Base-by-base conservation (phyloP, 2,888 invertebrate species). In the Drepana falcataria region DNA sequence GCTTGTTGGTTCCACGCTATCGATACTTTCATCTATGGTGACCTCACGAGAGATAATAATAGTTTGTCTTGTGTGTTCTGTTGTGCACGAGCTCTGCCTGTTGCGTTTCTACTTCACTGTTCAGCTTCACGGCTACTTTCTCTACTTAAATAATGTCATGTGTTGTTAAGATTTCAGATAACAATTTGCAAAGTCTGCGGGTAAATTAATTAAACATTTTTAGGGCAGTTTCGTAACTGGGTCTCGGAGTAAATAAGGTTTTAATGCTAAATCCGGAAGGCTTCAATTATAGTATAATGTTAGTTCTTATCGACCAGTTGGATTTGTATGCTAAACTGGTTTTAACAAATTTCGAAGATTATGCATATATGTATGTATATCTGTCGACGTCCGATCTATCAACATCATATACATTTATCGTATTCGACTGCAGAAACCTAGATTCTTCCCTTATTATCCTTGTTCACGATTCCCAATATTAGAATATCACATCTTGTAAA, bases 1-100 rank as follows among this genome's bases (percentile, higher is more conserved):
- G 63, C 57, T 64, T 60, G 66, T 67, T 64, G 60, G 53, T 56
- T 56, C 55, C 59, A 55, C 49, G 55, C 60, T 75, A 76, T 77
- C 76, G 58, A 54, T 61, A 70, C 74, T 77, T 76, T 77, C 76
- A 77, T 77, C 77, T 64, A 54, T 35, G 57, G 56, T 68, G 68
- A 74, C 75, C 75, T 69, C 68, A 61, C 63, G 61, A 61, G 55
- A 59, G 60, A 61, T 67, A 63, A 65, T 69, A 69, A 68, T 57
- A 2, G 51, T 48, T 53, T 2, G 35, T 44, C 59, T 52, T 59
- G 58, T 64, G 59, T 65, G 59, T 54, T 56, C 60, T 60, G 54
- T 58, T 65, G 59, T 56, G 52, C 61, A 66, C 56, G 60, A 57
- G 55, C 54, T 56, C 53, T 59, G 53, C 62, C 49, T 61, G 60